These are phyloP conservation scores for Nipponacmea schrenckii DNA, from an alignment of 2,888 invertebrate species.

Conservation along the genomic window DNA sequence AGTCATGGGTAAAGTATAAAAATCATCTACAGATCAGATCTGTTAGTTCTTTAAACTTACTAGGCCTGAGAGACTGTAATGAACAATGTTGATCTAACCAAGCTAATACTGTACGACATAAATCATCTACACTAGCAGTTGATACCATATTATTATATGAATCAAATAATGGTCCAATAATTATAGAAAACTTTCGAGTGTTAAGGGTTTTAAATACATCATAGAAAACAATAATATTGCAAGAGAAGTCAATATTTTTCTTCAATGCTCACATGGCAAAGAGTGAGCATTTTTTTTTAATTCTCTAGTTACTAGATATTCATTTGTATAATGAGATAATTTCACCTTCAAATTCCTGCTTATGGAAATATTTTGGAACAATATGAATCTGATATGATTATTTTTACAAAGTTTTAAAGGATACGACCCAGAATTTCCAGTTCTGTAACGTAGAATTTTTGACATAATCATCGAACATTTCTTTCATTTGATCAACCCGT, in stretches of 20 bases:
- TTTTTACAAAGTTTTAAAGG: slow-evolving; percentile 33
- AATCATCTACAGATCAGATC: background rate
- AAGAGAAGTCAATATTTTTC: too few species aligned
- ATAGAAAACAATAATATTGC: too few species aligned
- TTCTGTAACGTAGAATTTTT: slow-evolving; percentile 85
- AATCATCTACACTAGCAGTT: slow-evolving; percentile 88
- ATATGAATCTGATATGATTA: too few species aligned
- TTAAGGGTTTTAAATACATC: slow-evolving; percentile 67
- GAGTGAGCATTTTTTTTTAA: too few species aligned
- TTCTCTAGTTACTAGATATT: too few species aligned
- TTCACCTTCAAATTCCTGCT: too few species aligned
- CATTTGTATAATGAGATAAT: too few species aligned
- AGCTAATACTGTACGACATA: slow-evolving; percentile 88
- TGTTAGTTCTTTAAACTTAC: slow-evolving; percentile 71
- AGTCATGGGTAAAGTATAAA: too few species aligned
- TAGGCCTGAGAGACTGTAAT: slow-evolving; percentile 90
- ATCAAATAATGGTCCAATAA: slow-evolving; percentile 87
- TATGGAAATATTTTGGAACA: too few species aligned
- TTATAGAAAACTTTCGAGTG: slow-evolving; percentile 83
- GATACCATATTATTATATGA: slow-evolving; percentile 93
- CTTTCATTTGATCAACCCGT: slow-evolving; percentile 88
- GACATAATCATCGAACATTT: slow-evolving; percentile 92
- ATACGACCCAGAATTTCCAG: slow-evolving; percentile 99
- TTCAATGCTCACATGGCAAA: too few species aligned
- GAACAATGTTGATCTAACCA: slow-evolving; percentile 98